Conservation (phyloP, 2,888 invertebrate genomes). For the Philhelius pedissequus region DNA sequence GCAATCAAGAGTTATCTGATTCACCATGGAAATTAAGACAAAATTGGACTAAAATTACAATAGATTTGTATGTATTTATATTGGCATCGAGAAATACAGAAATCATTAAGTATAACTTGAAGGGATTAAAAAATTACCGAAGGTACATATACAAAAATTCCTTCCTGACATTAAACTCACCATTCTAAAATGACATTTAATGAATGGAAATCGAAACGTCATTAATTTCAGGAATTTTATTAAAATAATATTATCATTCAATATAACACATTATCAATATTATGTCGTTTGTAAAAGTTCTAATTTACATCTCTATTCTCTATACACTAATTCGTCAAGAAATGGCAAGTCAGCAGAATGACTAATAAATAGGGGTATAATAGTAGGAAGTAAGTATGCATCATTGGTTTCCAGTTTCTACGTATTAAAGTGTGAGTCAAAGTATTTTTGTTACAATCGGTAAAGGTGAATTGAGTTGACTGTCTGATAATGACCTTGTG, state of each 20-base stretch:
- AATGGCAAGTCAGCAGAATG: background rate
- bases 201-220: background rate
- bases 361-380: background rate
- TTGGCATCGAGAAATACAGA: background rate
- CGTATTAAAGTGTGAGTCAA: background rate
- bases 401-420: slow-evolving; percentile 6
- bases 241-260: background rate
- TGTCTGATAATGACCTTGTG: slow-evolving; percentile 6
- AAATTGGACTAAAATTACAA: background rate
- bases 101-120: background rate
- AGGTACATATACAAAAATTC: too few relatives aligned
- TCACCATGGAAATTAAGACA: background rate
- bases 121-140: too few relatives aligned
- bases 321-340: background rate
- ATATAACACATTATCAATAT: background rate
- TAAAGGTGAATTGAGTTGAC: background rate
- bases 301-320: background rate
- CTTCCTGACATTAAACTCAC: background rate
- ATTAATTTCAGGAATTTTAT: background rate
- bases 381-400: background rate
- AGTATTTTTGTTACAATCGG: background rate
- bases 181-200: background rate
- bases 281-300: background rate
- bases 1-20: background rate
- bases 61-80: background rate